Percentiles rank a stretch among this genome's conserved stretches.
Conservation (phyloP, 2,113 vertebrate species). For the Mormyrus lacerda region DNA sequence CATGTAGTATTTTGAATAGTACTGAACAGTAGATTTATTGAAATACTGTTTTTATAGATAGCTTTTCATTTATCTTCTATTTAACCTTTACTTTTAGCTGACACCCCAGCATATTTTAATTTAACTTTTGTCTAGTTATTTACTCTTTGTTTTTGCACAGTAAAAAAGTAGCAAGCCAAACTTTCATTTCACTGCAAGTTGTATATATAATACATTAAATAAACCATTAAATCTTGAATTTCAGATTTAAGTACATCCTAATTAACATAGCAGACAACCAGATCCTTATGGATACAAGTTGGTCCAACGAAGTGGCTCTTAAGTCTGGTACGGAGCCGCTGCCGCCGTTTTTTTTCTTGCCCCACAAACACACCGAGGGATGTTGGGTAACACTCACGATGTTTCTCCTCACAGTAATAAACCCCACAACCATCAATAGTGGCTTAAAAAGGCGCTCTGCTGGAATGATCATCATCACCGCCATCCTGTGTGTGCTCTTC, state of each 20-base stretch:
- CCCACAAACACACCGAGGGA: not conserved
- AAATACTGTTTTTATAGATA: not conserved
- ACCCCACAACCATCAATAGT: not conserved
- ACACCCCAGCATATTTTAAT: not conserved
- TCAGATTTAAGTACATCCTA: slow-evolving; percentile 22
- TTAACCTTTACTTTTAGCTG: not conserved
- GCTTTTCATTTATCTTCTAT: not conserved
- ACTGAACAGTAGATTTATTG: not conserved
- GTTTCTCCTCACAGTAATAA: not conserved
- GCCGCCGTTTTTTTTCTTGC: not conserved
- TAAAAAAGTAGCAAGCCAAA: not conserved
- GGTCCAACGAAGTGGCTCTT: not conserved
- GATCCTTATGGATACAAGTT: not conserved
- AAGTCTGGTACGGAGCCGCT: not conserved
- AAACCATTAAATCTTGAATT: not conserved
- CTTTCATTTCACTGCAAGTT: not conserved
- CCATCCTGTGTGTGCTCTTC: slow-evolving; percentile 15
- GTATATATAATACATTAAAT: too few relatives aligned
- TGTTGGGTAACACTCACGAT: not conserved
- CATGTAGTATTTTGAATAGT: not conserved
- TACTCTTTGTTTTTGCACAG: not conserved
- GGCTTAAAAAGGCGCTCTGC: slow-evolving; percentile 5
- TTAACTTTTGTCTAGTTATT: not conserved
- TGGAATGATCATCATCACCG: slow-evolving; percentile 20
- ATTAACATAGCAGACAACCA: not conserved